A percentile compares a stretch with the other conserved stretches of the same genome.
Conservation (phyloP, 2,113 vertebrate species). For the Asarcornis scutulata region DNA sequence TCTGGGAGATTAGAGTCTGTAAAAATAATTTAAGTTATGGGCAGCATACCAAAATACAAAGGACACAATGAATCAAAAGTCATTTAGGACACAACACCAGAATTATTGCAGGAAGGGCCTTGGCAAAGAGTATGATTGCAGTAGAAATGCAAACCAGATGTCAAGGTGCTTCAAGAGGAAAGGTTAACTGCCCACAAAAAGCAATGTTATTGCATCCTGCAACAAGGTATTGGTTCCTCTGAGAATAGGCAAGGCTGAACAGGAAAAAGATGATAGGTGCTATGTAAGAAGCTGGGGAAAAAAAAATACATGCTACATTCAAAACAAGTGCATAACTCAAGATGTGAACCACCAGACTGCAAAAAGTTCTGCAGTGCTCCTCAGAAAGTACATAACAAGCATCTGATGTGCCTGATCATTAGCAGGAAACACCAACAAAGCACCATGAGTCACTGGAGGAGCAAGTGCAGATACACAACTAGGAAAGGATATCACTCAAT, state of each 20-base stretch:
- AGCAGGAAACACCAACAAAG: neutral
- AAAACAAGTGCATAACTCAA: neutral
- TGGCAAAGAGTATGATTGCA: conserved; percentile 40
- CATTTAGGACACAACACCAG: conserved; percentile 27
- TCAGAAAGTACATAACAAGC: neutral
- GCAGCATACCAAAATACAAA: conserved; percentile 38
- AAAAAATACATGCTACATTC: accelerated
- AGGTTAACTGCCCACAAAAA: conserved; percentile 38
- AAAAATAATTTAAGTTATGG: conserved; percentile 21
- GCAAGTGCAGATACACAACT: accelerated
- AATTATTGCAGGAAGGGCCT: conserved; percentile 60
- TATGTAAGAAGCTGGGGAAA: neutral
- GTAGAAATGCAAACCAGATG: conserved; percentile 39
- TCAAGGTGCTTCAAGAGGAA: conserved; percentile 56
- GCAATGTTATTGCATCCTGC: neutral
- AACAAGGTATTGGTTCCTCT: neutral
- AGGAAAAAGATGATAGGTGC: neutral
- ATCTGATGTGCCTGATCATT: neutral
- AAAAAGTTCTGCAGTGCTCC: neutral
- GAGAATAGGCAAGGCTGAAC: neutral
- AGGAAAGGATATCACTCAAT: neutral
- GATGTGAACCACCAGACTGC: neutral
- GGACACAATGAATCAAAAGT: conserved; percentile 52
- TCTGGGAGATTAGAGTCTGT: neutral
- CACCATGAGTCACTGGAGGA: neutral